These are phyloP conservation scores for Actenoides hombroni DNA, from an alignment of 2,113 vertebrate genomes.

Conservation along the genomic window DNA sequence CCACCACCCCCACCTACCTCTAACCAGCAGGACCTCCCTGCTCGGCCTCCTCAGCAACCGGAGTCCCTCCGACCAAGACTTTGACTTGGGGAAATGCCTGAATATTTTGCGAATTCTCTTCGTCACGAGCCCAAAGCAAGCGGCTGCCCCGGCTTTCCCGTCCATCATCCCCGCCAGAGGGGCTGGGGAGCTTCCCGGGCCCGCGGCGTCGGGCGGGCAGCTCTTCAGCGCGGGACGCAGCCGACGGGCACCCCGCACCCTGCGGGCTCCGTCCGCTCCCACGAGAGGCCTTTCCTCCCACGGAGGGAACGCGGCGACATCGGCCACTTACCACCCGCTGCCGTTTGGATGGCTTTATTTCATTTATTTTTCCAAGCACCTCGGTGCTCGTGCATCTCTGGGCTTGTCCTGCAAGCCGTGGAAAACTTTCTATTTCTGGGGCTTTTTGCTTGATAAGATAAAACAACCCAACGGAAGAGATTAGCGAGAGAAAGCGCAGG, in stretches of 20 bases:
- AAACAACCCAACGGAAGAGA: conserved; percentile 69
- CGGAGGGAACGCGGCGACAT: background rate
- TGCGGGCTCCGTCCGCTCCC: background rate
- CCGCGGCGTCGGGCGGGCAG: background rate
- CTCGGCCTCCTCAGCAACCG: conserved; percentile 69
- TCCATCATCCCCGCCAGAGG: conserved; percentile 52
- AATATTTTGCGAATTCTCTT: conserved; percentile 84
- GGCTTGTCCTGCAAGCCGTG: conserved; percentile 49
- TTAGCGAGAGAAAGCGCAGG: conserved; percentile 57
- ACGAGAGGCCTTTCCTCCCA: background rate
- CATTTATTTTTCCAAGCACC: background rate
- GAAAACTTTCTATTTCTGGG: conserved; percentile 86
- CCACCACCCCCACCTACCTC: conserved; percentile 50
- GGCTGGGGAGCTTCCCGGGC: background rate
- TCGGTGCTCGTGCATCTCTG: conserved; percentile 18
- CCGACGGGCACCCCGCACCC: background rate
- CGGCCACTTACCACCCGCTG: background rate
- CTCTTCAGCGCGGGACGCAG: background rate
- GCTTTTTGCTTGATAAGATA: conserved; percentile 86
- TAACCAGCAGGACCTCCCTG: conserved; percentile 65
- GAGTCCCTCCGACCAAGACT: conserved; percentile 77
- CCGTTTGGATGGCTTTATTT: background rate
- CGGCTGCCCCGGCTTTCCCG: conserved; percentile 30
- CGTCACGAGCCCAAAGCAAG: conserved; percentile 85
- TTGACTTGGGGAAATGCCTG: conserved; percentile 83